Base-by-base conservation (phyloP, 1,140 invertebrate genomes). In the Pseudomyrmex cubaensis region DNA sequence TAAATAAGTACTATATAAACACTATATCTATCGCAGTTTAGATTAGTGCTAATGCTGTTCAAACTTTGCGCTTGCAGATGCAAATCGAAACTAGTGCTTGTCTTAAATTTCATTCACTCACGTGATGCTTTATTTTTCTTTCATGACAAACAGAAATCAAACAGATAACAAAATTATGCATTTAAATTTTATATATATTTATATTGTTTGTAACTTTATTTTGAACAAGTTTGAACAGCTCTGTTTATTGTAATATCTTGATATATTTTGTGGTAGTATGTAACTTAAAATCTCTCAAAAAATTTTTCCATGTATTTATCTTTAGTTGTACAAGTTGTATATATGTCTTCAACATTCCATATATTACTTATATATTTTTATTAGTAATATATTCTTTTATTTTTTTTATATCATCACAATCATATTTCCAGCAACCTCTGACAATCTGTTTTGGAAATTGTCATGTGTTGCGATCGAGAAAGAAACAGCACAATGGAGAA, bases 371-470 rank as follows among this genome's bases (percentile, higher is more conserved):
- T 25, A 25, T 25, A 25, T 25, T 25, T 4, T 25, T 25, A 25
- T 25, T 48, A 48, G 15, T 17, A 8, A 50, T 52, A 25, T 66
- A 9, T 25, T 4, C 17, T 35, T 12, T 44, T 22, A 1, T 46
- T 20, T 82, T 46, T 2, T 62, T 25, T 66, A 25, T 25, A 25
- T 25, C 3, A 4, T 20, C 44, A 20, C 12, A 77, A 59, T 75
- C 12, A 25, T 35, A 20, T 87, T 91, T 89, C 22, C 57, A 93
- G 92, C 75, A 56, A 85, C 90, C 25, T 82, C 88, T 9, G 90
- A 93, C 74, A 90, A 92, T 77, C 62, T 92, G 12, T 93, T 93
- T 89, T 94, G 93, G 92, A 94, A 93, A 84, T 78, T 90, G 50
- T 93, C 93, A 0, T 94, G 93, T 50, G 74, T 91, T 17, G 77